Evolutionary conservation across 1,140 invertebrate genomes (phyloP).

Genomic region (Temnothorax longispinosus): DNA sequence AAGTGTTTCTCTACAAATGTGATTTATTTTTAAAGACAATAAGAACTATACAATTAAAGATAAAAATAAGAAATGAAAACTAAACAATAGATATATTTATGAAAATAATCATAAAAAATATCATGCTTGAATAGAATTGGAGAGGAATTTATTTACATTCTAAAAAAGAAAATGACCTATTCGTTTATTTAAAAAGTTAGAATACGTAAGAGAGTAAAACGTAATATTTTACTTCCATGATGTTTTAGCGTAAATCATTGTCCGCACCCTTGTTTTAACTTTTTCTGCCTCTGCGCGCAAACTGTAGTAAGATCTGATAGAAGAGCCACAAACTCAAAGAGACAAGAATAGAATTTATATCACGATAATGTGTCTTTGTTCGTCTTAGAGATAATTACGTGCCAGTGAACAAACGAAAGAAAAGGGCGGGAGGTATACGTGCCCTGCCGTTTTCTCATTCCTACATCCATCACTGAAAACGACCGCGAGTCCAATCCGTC

Average conservation of each 20-base stretch:
- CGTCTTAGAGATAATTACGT: conserved; percentile 25
- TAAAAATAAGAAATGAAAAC: background rate
- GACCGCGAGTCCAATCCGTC: conserved; percentile 19
- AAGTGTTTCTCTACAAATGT: background rate
- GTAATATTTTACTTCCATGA: background rate
- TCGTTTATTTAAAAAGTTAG: background rate
- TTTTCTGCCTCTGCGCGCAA: background rate
- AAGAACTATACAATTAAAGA: background rate
- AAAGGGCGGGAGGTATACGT: background rate
- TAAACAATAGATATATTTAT: background rate
- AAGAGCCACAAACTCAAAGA: background rate
- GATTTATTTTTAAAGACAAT: background rate
- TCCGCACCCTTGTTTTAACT: background rate
- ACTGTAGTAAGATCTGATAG: background rate
- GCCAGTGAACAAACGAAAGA: conserved; percentile 9
- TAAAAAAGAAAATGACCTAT: background rate
- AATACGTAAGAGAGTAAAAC: background rate
- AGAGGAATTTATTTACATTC: background rate
- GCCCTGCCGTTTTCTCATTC: background rate
- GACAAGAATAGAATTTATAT: conserved; percentile 35
- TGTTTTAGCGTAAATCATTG: background rate
- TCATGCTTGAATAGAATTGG: background rate
- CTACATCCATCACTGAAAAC: conserved; percentile 11
- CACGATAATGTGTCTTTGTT: background rate
- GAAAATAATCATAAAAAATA: background rate